A percentile compares a stretch with the other conserved stretches of the same genome.
Evolutionary conservation across 2,888 invertebrate genomes (phyloP).

Genomic region (Cerceris rybyensis): DNA sequence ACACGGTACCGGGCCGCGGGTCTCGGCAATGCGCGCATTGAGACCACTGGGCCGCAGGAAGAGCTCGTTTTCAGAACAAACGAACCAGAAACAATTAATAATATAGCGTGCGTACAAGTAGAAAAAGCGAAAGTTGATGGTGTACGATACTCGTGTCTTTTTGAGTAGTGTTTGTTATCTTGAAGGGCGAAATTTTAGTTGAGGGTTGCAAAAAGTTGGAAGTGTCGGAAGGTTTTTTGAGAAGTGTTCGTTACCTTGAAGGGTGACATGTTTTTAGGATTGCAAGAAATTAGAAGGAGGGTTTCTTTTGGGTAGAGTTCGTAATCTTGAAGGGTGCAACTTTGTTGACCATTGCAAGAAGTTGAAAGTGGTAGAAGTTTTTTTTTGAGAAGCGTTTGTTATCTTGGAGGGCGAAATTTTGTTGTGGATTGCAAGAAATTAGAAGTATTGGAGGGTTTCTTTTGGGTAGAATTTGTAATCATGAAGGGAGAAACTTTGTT

Average conservation of each 20-base stretch:
- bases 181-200: constrained; percentile 46
- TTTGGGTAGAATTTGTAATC: no score
- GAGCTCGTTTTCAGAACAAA: constrained; percentile 76
- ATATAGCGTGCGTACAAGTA: constrained; percentile 69
- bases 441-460: constrained; percentile 50
- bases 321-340: no score
- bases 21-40: constrained; percentile 73
- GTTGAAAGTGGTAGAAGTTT: no score
- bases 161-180: constrained; percentile 47
- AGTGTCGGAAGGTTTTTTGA: constrained; percentile 33
- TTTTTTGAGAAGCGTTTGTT: constrained; percentile 49
- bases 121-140: constrained; percentile 77
- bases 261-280: no score
- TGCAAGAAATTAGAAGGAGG: no score
- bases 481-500: no score
- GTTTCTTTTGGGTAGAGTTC: no score
- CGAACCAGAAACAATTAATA: constrained; percentile 79
- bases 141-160: constrained; percentile 42
- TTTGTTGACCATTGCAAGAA: no score
- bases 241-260: no score
- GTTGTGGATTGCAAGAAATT: constrained; percentile 28
- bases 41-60: constrained; percentile 76
- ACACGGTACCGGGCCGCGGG: constrained; percentile 60
- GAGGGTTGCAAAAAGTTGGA: constrained; percentile 35
- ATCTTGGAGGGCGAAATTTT: constrained; percentile 47